Evolutionary conservation across 2,113 vertebrate genomes (phyloP), one percentile per base, ranked within the genome.

Genomic region (Rhegmatorhina hoffmannsi): DNA sequence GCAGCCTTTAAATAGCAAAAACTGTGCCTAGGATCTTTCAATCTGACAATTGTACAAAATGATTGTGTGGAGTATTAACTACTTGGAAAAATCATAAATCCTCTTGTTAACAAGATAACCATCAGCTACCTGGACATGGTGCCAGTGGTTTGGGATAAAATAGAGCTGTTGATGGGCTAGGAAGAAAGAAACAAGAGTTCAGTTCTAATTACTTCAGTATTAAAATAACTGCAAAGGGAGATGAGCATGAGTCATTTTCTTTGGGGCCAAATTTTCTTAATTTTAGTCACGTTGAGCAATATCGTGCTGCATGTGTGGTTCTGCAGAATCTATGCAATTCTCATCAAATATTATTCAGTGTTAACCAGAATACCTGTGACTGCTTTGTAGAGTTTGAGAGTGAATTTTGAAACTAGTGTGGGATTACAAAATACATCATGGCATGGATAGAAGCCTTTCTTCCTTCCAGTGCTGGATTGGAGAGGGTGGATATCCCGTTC

Each of bases 221-320:
- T 87, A 95, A 94, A 94, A 92, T 78, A 89, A 82, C 89, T 89
- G 81, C 74, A 75, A 82, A 87, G 44, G 69, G 77, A 94, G 38
- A 90, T 34, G 38, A 91, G 58, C n/a, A 60, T 94, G 89, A 97
- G 69, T 91, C 89, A 95, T 89, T 82, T 95, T 79, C 87, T 95
- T 92, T 60, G 49, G 87, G 94, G 84, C 76, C 87, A 94, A 90
- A 76, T 94, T 87, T 96, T 87, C 83, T 78, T 75, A 67, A 64
- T 91, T 79, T 80, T 59, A 84, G 78, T 92, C 81, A 94, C 24
- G 1, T 77, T 95, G 91, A 96, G 49, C 49, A 94, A 49, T 34
- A 52, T 17, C 1, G 0, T 64, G 69, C 62, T 72, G 62, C 77
- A 64, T n/a, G 69, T 10, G 10, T 72, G 53, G 26, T 21, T 92